Evolutionary conservation across 2,113 vertebrate species (phyloP).

Genomic region (Oreochromis spilurus): DNA sequence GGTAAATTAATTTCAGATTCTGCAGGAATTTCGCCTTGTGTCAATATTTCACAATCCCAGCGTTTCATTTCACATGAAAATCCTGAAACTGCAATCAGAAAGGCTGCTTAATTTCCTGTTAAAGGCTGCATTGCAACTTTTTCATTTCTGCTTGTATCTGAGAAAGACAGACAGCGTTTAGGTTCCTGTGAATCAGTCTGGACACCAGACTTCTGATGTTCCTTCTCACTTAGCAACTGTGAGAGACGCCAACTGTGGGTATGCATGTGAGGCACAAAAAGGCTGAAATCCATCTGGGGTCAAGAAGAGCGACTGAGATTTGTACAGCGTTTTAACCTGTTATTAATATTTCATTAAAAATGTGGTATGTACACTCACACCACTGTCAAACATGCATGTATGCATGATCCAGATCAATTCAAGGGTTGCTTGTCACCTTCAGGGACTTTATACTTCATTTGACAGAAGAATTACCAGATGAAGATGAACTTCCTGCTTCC

Average conservation of each 20-base stretch:
- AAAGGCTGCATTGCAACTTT: not conserved
- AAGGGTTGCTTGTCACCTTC: not conserved
- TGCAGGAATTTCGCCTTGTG: not conserved
- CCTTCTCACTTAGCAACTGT: not conserved
- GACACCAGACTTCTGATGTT: not conserved
- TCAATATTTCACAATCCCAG: not conserved
- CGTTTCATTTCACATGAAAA: not conserved
- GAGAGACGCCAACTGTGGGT: not conserved
- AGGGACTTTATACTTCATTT: not conserved
- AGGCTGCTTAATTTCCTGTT: not conserved
- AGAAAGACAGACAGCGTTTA: not conserved
- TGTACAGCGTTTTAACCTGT: not conserved
- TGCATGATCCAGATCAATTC: not conserved
- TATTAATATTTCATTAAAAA: not conserved
- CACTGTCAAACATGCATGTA: rapidly evolving
- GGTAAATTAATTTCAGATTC: not conserved
- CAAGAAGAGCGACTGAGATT: not conserved
- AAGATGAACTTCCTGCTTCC: not conserved
- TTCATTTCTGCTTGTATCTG: not conserved
- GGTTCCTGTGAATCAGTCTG: constrained; percentile 11
- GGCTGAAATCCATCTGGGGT: not conserved
- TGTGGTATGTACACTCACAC: not conserved
- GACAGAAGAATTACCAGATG: rapidly evolving
- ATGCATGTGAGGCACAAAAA: not conserved
- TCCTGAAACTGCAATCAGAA: not conserved